These are phyloP conservation scores for Sebastes melanostomus DNA, from an alignment of 2,797 vertebrate species.

Conservation along the genomic window DNA sequence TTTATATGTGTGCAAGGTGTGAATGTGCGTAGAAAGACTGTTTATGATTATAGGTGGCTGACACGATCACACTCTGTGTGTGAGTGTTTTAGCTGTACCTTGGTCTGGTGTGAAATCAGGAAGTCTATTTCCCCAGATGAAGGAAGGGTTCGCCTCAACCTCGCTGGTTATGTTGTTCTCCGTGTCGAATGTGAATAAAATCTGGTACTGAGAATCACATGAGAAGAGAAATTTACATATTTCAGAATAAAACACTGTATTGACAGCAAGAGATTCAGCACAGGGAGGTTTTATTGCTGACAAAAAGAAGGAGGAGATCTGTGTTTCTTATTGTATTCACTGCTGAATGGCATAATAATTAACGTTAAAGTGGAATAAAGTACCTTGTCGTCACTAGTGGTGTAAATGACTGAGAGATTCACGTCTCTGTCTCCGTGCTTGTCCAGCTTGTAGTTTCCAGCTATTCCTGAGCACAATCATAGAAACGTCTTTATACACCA, in stretches of 20 bases:
- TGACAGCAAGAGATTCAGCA: neutral
- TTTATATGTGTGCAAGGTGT: neutral
- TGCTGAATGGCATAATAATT: neutral
- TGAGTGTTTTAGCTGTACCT: slow-evolving; percentile 27
- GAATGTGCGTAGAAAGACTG: neutral
- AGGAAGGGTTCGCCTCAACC: slow-evolving; percentile 61
- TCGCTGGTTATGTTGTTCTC: slow-evolving; percentile 57
- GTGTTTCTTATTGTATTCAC: neutral
- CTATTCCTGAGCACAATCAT: slow-evolving; percentile 73
- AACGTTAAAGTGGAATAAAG: neutral
- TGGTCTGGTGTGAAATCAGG: slow-evolving; percentile 75
- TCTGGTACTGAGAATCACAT: slow-evolving; percentile 76
- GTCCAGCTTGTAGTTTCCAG: slow-evolving; percentile 87
- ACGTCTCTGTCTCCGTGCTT: slow-evolving; percentile 88
- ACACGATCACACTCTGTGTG: neutral
- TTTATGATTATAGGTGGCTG: neutral
- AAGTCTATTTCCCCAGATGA: slow-evolving; percentile 86
- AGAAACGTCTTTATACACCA: neutral
- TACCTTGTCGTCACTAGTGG: slow-evolving; percentile 80
- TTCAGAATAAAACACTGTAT: neutral
- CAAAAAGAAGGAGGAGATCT: neutral
- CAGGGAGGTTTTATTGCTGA: neutral
- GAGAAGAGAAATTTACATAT: neutral
- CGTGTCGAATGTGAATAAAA: slow-evolving; percentile 87
- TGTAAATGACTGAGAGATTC: slow-evolving; percentile 87